Evolutionary conservation across 2,888 invertebrate genomes (phyloP).

Genomic region (Eupithecia exiguata): DNA sequence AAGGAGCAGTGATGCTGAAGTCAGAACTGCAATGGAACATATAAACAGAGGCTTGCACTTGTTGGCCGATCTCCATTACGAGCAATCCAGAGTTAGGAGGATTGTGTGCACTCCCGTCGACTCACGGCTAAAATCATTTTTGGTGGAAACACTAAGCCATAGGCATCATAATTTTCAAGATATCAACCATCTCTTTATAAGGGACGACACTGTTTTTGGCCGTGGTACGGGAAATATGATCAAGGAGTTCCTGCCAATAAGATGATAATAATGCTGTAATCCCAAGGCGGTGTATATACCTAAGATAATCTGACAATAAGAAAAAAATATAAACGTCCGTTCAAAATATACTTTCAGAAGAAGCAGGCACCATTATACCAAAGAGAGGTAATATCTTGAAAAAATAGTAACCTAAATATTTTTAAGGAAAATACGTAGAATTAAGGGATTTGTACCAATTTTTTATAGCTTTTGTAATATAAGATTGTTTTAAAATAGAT

Average conservation of each 20-base stretch:
- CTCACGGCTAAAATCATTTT: not conserved
- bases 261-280: not conserved
- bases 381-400: no score
- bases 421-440: no score
- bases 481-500: no score
- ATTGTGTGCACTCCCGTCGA: not conserved
- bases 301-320: not conserved
- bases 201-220: not conserved
- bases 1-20: not conserved
- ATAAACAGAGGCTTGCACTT: slow-evolving; percentile 2
- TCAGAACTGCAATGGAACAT: not conserved
- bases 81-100: slow-evolving; percentile 8
- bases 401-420: no score
- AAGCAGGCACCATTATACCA: no score
- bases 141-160: not conserved
- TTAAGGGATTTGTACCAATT: no score
- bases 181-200: not conserved
- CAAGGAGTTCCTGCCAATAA: not conserved
- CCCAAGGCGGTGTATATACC: not conserved
- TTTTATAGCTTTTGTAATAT: no score
- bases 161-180: not conserved
- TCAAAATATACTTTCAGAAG: no score
- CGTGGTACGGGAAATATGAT: not conserved
- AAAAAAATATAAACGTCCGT: no score
- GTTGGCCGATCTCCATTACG: not conserved